Base-by-base conservation (phyloP, 2,113 vertebrate genomes). In the Himantopus leucocephalus region DNA sequence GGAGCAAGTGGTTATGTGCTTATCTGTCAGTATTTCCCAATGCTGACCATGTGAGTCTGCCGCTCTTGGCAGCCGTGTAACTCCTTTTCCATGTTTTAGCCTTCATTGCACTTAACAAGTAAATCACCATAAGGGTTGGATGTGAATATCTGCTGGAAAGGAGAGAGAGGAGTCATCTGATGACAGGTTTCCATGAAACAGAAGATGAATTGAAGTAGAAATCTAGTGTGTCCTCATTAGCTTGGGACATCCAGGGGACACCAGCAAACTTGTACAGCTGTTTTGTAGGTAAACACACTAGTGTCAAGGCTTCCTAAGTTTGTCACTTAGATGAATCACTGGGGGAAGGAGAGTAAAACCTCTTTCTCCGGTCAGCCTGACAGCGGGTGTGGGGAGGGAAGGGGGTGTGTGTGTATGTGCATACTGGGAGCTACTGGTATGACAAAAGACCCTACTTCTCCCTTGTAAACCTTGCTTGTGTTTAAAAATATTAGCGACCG, bases 1-100 rank as follows among this genome's bases (percentile, higher is more conserved):
- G 0, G 32, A 90, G 45, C 50, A 39, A 82, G 71, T 0, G 2
- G 34, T 45, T 85, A 7, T 59, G 59, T 76, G 67, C 77, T 94
- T 89, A 91, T 95, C 95, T 95, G 62, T 75, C 91, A 88, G 50
- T 52, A 3, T 83, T 91, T 85, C 77, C 89, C 66, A 70, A 75
- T 19, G 81, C 77, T 88, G 87, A 73, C 89, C 53, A 0, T 79
- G 84, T 52, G 86, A 94, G 81, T 3, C 62, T 82, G 67, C 67
- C 27, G 85, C 55, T 94, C 73, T 56, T 85, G 93, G 84, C 89
- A 95, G 10, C 63, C 80, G 84, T 24, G 1, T 24, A 63, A 12
- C 50, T 91, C 62, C 32, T 64, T 92, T 91, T 15, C 80, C 18
- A 7, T 72, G 52, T 43, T 94, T 58, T 22, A 85, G 62, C 70